Evolutionary conservation across 53 echinoderm and acorn worm genomes (phyloP), one percentile per base, ranked within the genome.

Genomic region (Mesocentrotus franciscanus): DNA sequence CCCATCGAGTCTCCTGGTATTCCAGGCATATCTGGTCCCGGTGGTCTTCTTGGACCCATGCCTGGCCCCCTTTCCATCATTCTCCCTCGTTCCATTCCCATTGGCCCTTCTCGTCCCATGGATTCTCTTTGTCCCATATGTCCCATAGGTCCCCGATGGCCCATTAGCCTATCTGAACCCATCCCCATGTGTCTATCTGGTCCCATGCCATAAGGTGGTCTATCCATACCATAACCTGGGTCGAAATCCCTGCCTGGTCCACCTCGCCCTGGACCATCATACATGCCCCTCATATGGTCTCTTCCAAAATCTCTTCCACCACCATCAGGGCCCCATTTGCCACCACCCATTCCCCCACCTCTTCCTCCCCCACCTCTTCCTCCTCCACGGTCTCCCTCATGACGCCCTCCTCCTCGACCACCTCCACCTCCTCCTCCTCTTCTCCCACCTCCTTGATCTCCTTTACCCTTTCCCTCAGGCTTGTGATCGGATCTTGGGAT

Each of bases 121-220:
- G 57, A 32, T 8, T 33, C 18, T 24, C 61, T 34, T 62, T 6
- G 91, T 35, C 90, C 90, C 85, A 49, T 56, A 55, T 33, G 85
- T 59, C 60, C 90, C 60, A 58, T 60, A 11, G 68, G 92, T 9
- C 92, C 71, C 17, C 32, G 32, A 11, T n/a, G 93, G 56, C 93
- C 93, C 56, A 93, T 57, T 75, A 55, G 72, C 57, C 93, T 71
- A 68, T 92, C 66, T 30, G 64, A 71, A 42, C 92, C 70, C 92
- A 92, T 90, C 26, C 56, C 68, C 92, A 35, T 70, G 36, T 14
- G 71, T 66, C 92, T 39, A 33, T 92, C 70, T 36, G 92, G 92
- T 39, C 92, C 92, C 92, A 92, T 76, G 27, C n/a, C 93, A 74
- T 56, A 42, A 55, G 78, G 78, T 24, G 92, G 92, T 42, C 75